Evolutionary conservation across 2,113 vertebrate genomes (phyloP), one percentile per base, ranked within the genome.

Genomic region (Tenebrosternarchus preto): DNA sequence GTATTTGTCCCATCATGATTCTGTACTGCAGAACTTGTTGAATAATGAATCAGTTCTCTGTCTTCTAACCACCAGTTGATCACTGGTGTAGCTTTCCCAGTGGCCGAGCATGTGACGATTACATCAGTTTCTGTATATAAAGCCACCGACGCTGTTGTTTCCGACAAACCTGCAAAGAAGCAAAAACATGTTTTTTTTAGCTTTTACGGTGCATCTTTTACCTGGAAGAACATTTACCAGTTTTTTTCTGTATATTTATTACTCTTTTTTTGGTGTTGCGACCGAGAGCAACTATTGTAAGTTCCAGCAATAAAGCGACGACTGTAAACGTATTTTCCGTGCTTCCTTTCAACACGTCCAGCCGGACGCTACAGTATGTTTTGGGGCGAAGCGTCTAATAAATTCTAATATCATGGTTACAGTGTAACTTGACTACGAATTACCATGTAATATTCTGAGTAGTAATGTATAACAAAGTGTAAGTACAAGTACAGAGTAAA

Each of bases 21-120:
- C 0, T 0, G 1, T 1, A 57, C 56, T 0, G 24, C 78, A 0
- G 0, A 0, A 0, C 17, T 39, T 16, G 5, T 4, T 16, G 2
- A 0, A 27, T 3, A 1, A 5, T 0, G 0, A 0, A 12, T 36
- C 15, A 0, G 0, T 0, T 2, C 0, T 19, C 12, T 17, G 1
- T 25, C 7, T 3, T 71, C 15, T 39, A 16, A 1, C 4, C 17
- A 31, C 92, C 90, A 93, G 1, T 36, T 5, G 9, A 94, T 78
- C 59, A 63, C 60, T 0, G 93, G 92, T 7, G 86, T 71, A 19
- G 92, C 91, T 90, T 90, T 93, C 0, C 93, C 93, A 0, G 89
- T 93, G 9, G 88, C 90, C 4, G 88, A 86, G 87, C 93, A 94
- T 63, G 82, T 85, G 3, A 93, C 85, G 27, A 73, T 46, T 0